These are phyloP conservation scores for Leptestheria dahalacensis DNA, from an alignment of 1,140 invertebrate genomes.

Conservation along the genomic window DNA sequence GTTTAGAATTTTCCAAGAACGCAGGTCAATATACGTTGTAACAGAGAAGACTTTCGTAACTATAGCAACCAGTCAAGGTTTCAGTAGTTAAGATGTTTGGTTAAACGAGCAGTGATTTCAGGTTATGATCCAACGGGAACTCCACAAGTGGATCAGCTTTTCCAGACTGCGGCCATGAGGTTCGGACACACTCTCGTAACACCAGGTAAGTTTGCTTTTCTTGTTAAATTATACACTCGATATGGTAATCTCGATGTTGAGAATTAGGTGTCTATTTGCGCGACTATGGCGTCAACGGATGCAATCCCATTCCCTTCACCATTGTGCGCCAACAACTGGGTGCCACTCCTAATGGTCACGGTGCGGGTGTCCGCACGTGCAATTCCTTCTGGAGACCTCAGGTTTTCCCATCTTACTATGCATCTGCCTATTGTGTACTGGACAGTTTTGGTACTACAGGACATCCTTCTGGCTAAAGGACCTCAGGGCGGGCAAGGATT, in stretches of 20 bases:
- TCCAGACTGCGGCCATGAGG: conserved; percentile 49
- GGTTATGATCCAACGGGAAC: conserved; percentile 43
- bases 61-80: too few relatives aligned
- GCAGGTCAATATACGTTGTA: too few relatives aligned
- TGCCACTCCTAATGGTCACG: conserved; percentile 12
- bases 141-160: conserved; percentile 50
- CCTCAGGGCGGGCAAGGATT: too few relatives aligned
- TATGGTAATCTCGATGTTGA: neutral
- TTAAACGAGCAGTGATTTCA: too few relatives aligned
- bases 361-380: conserved; percentile 38
- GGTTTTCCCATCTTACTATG: conserved; percentile 25
- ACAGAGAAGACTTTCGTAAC: too few relatives aligned
- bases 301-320: conserved; percentile 11
- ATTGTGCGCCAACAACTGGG: conserved; percentile 2
- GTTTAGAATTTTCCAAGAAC: too few relatives aligned
- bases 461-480: conserved; percentile 4
- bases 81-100: too few relatives aligned
- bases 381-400: conserved; percentile 49
- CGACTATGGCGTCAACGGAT: conserved; percentile 18
- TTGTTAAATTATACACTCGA: neutral
- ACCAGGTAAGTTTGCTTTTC: conserved; percentile 24
- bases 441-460: conserved; percentile 5
- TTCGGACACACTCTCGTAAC: conserved; percentile 48
- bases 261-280: conserved; percentile 24
- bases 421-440: conserved; percentile 19